A percentile compares a stretch with the other conserved stretches of the same genome.
Evolutionary conservation across 1,140 invertebrate genomes (phyloP).

Genomic region (Drosophila punjabiensis): DNA sequence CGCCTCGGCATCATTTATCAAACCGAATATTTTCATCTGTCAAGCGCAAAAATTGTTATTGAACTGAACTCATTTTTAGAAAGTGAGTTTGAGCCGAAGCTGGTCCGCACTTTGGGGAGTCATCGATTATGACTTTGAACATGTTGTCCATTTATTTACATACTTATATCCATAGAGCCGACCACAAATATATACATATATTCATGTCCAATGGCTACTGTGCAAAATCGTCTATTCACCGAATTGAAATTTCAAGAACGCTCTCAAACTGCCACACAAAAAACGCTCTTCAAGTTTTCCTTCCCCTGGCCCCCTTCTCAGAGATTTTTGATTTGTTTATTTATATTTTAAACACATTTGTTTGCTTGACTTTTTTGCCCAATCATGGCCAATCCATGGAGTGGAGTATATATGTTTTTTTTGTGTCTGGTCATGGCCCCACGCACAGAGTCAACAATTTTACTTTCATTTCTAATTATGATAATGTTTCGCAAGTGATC

Average conservation of each 20-base stretch:
- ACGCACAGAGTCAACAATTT: constrained; percentile 62
- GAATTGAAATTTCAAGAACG: constrained; percentile 77
- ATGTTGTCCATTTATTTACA: constrained; percentile 28
- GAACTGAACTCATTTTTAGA: constrained; percentile 80
- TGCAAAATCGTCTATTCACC: constrained; percentile 67
- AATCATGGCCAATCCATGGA: constrained; percentile 66
- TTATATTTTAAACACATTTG: constrained; percentile 61
- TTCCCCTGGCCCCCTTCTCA: constrained; percentile 6
- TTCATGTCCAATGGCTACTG: constrained; percentile 59
- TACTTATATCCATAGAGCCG: neutral
- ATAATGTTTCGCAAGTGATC: constrained; percentile 72
- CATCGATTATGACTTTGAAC: constrained; percentile 67
- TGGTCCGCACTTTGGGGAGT: constrained; percentile 45
- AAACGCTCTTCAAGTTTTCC: constrained; percentile 17
- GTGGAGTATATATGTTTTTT: constrained; percentile 15
- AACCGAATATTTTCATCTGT: constrained; percentile 65
- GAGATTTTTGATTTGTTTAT: constrained; percentile 71
- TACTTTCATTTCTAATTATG: constrained; percentile 82
- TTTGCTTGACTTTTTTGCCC: constrained; percentile 65
- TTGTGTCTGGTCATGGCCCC: constrained; percentile 68
- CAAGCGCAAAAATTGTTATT: constrained; percentile 64
- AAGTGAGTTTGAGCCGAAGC: constrained; percentile 61
- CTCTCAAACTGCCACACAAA: constrained; percentile 42
- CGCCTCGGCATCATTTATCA: constrained; percentile 72
- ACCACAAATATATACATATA: neutral